Evolutionary conservation across 2,888 invertebrate species (phyloP), one percentile per base, ranked within the genome.

Genomic region (Drosophila subquinaria): DNA sequence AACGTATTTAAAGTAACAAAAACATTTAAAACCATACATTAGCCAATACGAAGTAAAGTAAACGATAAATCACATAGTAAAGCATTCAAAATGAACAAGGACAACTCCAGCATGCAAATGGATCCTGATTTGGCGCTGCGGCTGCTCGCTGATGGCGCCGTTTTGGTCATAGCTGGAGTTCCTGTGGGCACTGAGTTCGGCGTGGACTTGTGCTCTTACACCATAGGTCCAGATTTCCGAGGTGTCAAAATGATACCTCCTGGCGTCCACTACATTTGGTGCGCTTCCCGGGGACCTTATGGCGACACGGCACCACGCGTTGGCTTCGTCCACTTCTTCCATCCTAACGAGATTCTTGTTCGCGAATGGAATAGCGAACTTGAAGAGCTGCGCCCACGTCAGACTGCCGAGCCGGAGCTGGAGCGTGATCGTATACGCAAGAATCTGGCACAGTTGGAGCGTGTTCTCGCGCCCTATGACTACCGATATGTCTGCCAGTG

Each of bases 211-310:
- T 96, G 96, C 90, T 95, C 95, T 0, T 99, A 98, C 97, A 96
- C 95, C 75, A 97, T 97, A 0, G 98, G 97, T 3, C 96, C 97
- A 65, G 97, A 97, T 91, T 99, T 99, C 92, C 89, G 92, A 0
- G 99, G 99, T 0, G 95, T 99, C 33, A 99, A 99, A 94, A 98
- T 99, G 98, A 99, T 99, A 85, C 99, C 99, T 0, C 97, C 98
- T 1, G 99, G 99, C 6, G 93, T 98, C 60, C 99, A 99, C 93
- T 98, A 96, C 90, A 94, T 99, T 15, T 98, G 98, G 93, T 98
- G 96, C 91, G 89, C 92, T 2, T 91, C 91, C 0, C 85, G 71
- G 13, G 95, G 94, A 76, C 93, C 93, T 0, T 94, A 94, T 56
- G 95, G 95, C 0, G 95, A 96, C 84, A 93, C 94, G 6, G 95